Conservation (phyloP, 64 coral and sea anemone genomes). For the Exaiptasia diaphana region DNA sequence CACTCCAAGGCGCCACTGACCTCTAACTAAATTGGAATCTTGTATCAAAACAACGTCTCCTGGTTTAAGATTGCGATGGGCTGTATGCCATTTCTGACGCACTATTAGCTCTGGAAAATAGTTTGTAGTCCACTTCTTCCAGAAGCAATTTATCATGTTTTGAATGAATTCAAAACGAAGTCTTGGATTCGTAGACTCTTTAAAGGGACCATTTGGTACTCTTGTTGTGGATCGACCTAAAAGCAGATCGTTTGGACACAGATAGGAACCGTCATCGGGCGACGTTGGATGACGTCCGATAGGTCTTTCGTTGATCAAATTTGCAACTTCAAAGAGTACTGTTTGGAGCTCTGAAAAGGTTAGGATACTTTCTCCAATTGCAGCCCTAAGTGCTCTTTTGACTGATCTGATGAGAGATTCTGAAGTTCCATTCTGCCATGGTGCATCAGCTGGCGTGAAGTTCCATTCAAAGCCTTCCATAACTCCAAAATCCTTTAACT, state of each 20-base stretch:
- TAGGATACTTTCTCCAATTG: constrained; percentile 10
- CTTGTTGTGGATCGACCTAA: constrained; percentile 37
- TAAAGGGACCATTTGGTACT: constrained; percentile 42
- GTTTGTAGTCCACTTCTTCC: constrained; percentile 13
- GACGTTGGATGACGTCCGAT: constrained; percentile 35
- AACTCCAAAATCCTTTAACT: constrained; percentile 18
- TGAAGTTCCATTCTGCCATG: constrained; percentile 46
- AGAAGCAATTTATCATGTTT: constrained; percentile 22
- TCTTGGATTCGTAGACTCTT: background rate
- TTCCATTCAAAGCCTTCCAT: constrained; percentile 37
- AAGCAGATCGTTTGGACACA: constrained; percentile 45
- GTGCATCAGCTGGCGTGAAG: constrained; percentile 50
- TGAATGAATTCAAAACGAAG: constrained; percentile 23
- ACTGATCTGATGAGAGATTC: constrained; percentile 50
- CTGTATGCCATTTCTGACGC: constrained; percentile 25
- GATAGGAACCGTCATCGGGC: constrained; percentile 16
- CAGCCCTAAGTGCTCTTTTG: constrained; percentile 27
- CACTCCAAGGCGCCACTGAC: constrained; percentile 20
- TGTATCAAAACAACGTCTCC: constrained; percentile 46
- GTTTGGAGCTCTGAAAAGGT: constrained; percentile 47
- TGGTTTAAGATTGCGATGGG: background rate
- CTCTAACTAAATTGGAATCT: constrained; percentile 22
- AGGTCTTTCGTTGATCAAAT: constrained; percentile 47
- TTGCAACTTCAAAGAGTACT: constrained; percentile 31
- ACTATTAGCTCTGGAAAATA: constrained; percentile 27